Evolutionary conservation across 2,888 invertebrate genomes (phyloP).

Genomic region (Eueremaeus valkanovi): DNA sequence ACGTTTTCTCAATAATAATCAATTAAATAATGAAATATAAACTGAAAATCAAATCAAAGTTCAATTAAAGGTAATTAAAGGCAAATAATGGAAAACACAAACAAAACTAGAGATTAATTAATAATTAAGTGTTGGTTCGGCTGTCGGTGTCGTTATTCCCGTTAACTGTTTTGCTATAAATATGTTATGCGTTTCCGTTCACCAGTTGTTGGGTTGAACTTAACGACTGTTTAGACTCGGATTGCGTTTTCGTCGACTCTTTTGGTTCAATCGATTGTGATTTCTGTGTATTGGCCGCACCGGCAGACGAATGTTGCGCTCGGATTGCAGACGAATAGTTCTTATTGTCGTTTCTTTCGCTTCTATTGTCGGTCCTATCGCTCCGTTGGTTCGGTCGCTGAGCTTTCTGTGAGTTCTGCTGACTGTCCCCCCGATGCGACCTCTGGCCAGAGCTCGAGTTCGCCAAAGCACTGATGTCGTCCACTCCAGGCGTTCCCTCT

Average conservation of each 20-base stretch:
- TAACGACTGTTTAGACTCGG: constrained; percentile 8
- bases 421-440: constrained; percentile 5
- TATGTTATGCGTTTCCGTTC: constrained; percentile 23
- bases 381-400: background rate
- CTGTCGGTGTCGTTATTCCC: background rate
- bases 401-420: background rate
- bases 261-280: constrained; percentile 25
- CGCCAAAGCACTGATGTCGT: background rate
- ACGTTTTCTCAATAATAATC: background rate
- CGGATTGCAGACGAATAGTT: constrained; percentile 13
- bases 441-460: too few species aligned
- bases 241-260: background rate
- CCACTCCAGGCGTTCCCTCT: constrained; percentile 28
- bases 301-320: background rate
- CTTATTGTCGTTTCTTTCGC: background rate
- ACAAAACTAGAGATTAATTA: constrained; percentile 26
- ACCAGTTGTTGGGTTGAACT: constrained; percentile 4
- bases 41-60: background rate
- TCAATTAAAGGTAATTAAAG: background rate
- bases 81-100: constrained; percentile 30
- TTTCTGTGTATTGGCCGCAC: constrained; percentile 9
- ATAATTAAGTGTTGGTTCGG: constrained; percentile 25
- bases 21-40: constrained; percentile 6
- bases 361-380: background rate
- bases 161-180: background rate